phyloP scores from a whole-genome alignment of 64 coral and sea anemone genomes.

The Pachyseris speciosa region DNA sequence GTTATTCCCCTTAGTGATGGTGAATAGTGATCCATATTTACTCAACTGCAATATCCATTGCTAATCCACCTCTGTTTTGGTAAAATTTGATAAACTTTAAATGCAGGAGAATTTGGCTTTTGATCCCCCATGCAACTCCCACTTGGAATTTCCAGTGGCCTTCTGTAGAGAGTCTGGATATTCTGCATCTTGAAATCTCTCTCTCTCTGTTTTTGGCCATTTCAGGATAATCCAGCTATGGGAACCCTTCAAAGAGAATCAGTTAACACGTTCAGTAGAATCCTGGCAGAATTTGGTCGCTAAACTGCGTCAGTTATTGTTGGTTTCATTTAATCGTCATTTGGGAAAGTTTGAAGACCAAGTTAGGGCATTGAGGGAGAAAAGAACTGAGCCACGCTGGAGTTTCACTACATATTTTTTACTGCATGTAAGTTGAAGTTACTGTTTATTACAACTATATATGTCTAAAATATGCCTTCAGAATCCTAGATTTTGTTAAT shows the following conservation, averaged over 20 bases:
- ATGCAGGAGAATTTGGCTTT: too few species aligned
- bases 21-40: too few species aligned
- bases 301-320: conserved; percentile 80
- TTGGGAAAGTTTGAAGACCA: conserved; percentile 97
- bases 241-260: conserved; percentile 79
- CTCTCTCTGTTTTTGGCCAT: not conserved
- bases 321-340: conserved; percentile 92
- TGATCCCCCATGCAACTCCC: too few species aligned
- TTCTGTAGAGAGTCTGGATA: too few species aligned
- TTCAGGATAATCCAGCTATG: conserved; percentile 48
- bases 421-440: conserved; percentile 77
- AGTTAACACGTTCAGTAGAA: conserved; percentile 73
- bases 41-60: not conserved
- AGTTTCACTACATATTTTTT: conserved; percentile 96
- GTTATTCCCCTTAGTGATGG: too few species aligned
- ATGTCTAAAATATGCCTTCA: too few species aligned
- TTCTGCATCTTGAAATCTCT: too few species aligned
- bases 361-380: conserved; percentile 85
- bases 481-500: too few species aligned
- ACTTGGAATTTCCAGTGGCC: too few species aligned
- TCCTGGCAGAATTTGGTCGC: conserved; percentile 89
- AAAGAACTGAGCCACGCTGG: conserved; percentile 81
- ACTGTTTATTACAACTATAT: not conserved
- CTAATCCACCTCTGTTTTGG: too few species aligned
- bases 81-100: too few species aligned